Conservation (phyloP, 2,888 invertebrate genomes). For the Noctua pronuba region DNA sequence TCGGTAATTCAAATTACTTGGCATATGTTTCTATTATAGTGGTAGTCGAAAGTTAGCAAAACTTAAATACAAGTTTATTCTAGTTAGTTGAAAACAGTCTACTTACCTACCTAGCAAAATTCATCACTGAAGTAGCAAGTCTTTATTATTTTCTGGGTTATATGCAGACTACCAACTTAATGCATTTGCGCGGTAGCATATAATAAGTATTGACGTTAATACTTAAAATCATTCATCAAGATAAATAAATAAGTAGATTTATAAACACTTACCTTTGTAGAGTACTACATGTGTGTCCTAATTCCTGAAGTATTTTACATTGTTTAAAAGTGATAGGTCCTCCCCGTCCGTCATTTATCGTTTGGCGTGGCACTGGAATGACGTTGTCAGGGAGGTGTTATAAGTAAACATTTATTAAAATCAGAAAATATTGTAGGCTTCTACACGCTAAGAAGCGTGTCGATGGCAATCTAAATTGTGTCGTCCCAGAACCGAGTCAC, state of each 20-base stretch:
- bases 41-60: not conserved
- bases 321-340: not conserved
- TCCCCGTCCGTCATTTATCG: not conserved
- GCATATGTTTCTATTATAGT: not conserved
- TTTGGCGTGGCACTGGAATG: not conserved
- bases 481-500: not conserved
- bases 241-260: conserved; percentile 11
- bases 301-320: conserved; percentile 1
- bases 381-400: not conserved
- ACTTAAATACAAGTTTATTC: not conserved
- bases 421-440: not conserved
- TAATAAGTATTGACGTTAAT: not conserved
- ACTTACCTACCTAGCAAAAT: not conserved
- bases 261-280: conserved; percentile 5
- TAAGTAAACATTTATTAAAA: not conserved
- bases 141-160: not conserved
- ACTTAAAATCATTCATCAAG: not conserved
- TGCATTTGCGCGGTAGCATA: conserved; percentile 1
- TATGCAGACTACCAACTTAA: not conserved
- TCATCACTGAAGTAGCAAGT: not conserved
- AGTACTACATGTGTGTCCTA: not conserved
- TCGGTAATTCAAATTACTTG: not conserved
- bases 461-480: not conserved
- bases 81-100: not conserved
- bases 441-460: not conserved